These are phyloP conservation scores for Caranx melampygus DNA, from an alignment of 2,113 vertebrate genomes.

Conservation along the genomic window DNA sequence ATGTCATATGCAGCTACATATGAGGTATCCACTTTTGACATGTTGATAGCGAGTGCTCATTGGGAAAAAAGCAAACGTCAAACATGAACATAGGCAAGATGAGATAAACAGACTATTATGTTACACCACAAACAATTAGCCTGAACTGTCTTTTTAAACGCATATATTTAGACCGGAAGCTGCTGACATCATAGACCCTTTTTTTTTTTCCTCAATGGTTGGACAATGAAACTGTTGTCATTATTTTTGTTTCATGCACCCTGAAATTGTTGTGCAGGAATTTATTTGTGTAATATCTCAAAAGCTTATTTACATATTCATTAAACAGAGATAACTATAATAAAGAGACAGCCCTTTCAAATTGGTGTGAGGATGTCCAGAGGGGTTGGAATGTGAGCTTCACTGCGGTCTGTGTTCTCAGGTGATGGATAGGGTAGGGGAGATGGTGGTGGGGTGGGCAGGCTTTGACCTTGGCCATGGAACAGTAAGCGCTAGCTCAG, in stretches of 20 bases:
- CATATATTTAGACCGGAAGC: slow-evolving; percentile 37
- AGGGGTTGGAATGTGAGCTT: slow-evolving; percentile 76
- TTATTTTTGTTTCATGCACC: not conserved
- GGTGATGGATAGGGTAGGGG: slow-evolving; percentile 78
- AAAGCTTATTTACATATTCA: slow-evolving; percentile 48
- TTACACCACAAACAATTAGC: slow-evolving; percentile 59
- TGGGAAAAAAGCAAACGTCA: slow-evolving; percentile 59
- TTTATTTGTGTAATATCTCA: slow-evolving; percentile 11
- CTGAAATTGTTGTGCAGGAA: not conserved
- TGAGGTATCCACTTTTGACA: slow-evolving; percentile 67
- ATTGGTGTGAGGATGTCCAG: slow-evolving; percentile 72
- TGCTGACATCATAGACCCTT: not conserved
- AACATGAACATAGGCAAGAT: slow-evolving; percentile 15
- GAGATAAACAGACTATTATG: slow-evolving; percentile 36
- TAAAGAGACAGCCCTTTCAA: slow-evolving; percentile 58
- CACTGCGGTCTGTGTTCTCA: slow-evolving; percentile 76
- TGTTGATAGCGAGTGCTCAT: slow-evolving; percentile 49
- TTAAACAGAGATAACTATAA: slow-evolving; percentile 51
- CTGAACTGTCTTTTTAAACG: slow-evolving; percentile 44
- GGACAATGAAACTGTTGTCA: not conserved
- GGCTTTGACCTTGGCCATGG: slow-evolving; percentile 83
- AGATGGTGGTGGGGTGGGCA: slow-evolving; percentile 71
- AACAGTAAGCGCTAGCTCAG: slow-evolving; percentile 83
- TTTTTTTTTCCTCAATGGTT: not conserved
- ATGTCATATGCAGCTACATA: slow-evolving; percentile 47